phyloP scores from a whole-genome alignment of 2,113 vertebrate species.

The Ctenodactylus gundi region DNA sequence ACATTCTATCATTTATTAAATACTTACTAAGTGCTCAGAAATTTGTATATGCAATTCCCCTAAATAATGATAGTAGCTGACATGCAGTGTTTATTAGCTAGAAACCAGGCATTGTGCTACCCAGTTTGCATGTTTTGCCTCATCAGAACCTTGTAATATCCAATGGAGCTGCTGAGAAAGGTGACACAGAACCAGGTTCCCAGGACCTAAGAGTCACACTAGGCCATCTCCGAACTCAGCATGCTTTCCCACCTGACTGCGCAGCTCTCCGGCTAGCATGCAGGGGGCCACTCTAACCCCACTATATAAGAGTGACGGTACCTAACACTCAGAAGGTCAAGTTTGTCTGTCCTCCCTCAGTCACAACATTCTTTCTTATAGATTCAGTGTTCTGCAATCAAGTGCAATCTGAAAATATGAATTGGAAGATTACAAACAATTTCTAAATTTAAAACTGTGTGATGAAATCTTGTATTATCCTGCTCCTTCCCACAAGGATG shows the following conservation, averaged over 20 bases:
- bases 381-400: background rate
- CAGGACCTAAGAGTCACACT: background rate
- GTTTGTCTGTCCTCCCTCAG: too few relatives aligned
- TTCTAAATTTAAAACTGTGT: background rate
- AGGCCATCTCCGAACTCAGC: background rate
- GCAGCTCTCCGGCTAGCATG: background rate
- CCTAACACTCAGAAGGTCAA: background rate
- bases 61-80: background rate
- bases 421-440: background rate
- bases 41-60: too few relatives aligned
- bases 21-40: background rate
- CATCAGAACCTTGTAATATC: background rate
- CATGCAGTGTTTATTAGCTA: accelerated
- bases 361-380: background rate
- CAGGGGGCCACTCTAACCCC: background rate
- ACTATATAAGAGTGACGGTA: background rate
- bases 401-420: background rate
- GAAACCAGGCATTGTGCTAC: background rate
- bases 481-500: background rate
- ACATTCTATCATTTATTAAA: background rate
- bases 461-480: background rate
- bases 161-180: background rate
- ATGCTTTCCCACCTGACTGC: background rate
- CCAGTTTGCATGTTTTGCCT: background rate
- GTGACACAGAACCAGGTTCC: background rate